Evolutionary conservation across 2,888 invertebrate genomes (phyloP).

Genomic region (Linnaemya tessellans): DNA sequence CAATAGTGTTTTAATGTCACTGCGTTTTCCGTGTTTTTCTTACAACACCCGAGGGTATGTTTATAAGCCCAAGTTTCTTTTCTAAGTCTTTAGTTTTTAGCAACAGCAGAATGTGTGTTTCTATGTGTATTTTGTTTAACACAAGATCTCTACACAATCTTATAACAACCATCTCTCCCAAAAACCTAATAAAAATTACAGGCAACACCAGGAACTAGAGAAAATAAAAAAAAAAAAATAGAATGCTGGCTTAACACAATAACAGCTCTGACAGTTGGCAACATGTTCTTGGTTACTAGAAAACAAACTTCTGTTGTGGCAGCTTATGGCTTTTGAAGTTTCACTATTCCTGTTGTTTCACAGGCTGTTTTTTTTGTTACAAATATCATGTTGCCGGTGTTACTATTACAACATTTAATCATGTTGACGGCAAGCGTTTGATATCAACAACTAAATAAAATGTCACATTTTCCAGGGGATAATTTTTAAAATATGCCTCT

Average conservation of each 20-base stretch:
- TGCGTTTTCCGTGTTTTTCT: slow-evolving; percentile 53
- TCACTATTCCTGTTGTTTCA: slow-evolving; percentile 20
- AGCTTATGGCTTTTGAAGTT: slow-evolving; percentile 42
- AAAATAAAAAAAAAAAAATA: not conserved
- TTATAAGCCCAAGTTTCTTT: slow-evolving; percentile 39
- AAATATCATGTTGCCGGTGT: slow-evolving; percentile 66
- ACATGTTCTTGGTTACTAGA: slow-evolving; percentile 68
- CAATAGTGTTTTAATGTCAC: slow-evolving; percentile 52
- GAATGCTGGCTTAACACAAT: slow-evolving; percentile 15
- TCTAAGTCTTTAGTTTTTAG: slow-evolving; percentile 45
- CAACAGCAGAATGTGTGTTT: not conserved
- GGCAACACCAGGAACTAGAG: not conserved
- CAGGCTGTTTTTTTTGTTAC: not conserved
- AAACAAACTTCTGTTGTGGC: slow-evolving; percentile 69
- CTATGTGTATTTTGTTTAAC: slow-evolving; percentile 49
- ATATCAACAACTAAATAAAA: slow-evolving; percentile 35
- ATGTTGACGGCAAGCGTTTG: slow-evolving; percentile 68
- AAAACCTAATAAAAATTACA: slow-evolving; percentile 47
- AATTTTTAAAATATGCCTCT: not conserved
- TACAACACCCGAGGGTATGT: slow-evolving; percentile 65
- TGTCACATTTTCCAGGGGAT: slow-evolving; percentile 24
- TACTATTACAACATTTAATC: slow-evolving; percentile 68
- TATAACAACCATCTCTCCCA: slow-evolving; percentile 57
- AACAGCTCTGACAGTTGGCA: slow-evolving; percentile 69
- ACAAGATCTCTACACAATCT: slow-evolving; percentile 68